phyloP scores from a whole-genome alignment of 2,113 vertebrate species.

The Pteronura brasiliensis region DNA sequence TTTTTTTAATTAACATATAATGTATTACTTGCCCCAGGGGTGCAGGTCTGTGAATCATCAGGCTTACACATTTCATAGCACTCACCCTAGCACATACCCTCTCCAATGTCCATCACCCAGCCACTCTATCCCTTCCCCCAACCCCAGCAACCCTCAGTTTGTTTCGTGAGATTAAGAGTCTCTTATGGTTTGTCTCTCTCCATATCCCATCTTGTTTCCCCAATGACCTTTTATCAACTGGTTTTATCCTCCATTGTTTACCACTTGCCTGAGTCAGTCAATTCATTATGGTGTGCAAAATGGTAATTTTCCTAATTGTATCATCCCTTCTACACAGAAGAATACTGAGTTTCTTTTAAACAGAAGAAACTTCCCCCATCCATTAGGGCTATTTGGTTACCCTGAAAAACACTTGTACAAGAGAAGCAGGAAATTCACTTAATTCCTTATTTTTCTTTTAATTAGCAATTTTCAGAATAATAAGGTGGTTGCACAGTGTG shows the following conservation, averaged over 20 bases:
- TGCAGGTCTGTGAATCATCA: too few species aligned
- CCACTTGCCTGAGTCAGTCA: neutral
- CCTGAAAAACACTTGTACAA: neutral
- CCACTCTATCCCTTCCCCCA: too few species aligned
- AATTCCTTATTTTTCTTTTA: slow-evolving; percentile 43
- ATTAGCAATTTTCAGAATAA: neutral
- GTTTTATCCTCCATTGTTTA: neutral
- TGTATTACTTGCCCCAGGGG: too few species aligned
- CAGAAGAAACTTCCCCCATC: neutral
- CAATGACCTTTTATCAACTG: neutral
- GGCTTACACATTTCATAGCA: too few species aligned
- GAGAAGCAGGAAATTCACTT: slow-evolving; percentile 11
- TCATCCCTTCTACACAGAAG: neutral
- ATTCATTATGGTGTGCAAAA: neutral
- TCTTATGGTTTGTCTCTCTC: too few species aligned
- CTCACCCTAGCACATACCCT: too few species aligned
- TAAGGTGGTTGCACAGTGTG: neutral
- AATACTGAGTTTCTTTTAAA: neutral
- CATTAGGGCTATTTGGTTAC: neutral
- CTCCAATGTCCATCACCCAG: too few species aligned
- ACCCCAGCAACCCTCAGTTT: too few species aligned
- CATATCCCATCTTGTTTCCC: neutral
- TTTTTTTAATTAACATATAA: too few species aligned
- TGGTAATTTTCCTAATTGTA: neutral
- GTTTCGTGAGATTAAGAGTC: too few species aligned